Base-by-base conservation (phyloP, 2,888 invertebrate genomes). In the Dromius quadrimaculatus region DNA sequence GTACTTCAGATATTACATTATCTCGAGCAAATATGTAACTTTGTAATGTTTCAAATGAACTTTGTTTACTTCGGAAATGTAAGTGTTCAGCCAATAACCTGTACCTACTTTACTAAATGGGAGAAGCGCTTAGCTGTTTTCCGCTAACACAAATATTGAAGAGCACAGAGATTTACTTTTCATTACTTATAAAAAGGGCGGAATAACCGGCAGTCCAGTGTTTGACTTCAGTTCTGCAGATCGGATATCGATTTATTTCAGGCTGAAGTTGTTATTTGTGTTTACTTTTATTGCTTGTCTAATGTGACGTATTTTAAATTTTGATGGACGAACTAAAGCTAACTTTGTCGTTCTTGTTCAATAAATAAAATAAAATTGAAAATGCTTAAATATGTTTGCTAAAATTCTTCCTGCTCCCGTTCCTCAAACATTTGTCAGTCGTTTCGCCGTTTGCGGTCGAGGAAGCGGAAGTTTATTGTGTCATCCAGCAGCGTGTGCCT, bases 371-470 rank as follows among this genome's bases (percentile, higher is more conserved):
- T n/a, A n/a, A n/a, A n/a, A n/a, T n/a, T n/a, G n/a, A n/a, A n/a
- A n/a, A n/a, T n/a, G n/a, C n/a, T n/a, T n/a, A n/a, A n/a, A n/a
- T n/a, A n/a, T n/a, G n/a, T n/a, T n/a, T n/a, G n/a, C n/a, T n/a
- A n/a, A n/a, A n/a, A n/a, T n/a, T n/a, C n/a, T n/a, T n/a, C n/a
- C n/a, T n/a, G n/a, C n/a, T n/a, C n/a, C n/a, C n/a, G n/a, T n/a
- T n/a, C n/a, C n/a, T n/a, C 41, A 43, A 43, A 17, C 41, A 23
- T n/a, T 23, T 20, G 47, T 11, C 11, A 47, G 47, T 23, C 47
- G 47, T 47, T 47, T 47, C 22, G n/a, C n/a, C n/a, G n/a, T n/a
- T 47, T 3, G 47, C 5, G 6, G 22, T 11, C 3, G 5, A 20
- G 22, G 9, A 36, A 36, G 36, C n/a, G 22, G 22, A 47, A 47